phyloP scores from a whole-genome alignment of 1,140 invertebrate species.

The Parasteatoda tepidariorum region DNA sequence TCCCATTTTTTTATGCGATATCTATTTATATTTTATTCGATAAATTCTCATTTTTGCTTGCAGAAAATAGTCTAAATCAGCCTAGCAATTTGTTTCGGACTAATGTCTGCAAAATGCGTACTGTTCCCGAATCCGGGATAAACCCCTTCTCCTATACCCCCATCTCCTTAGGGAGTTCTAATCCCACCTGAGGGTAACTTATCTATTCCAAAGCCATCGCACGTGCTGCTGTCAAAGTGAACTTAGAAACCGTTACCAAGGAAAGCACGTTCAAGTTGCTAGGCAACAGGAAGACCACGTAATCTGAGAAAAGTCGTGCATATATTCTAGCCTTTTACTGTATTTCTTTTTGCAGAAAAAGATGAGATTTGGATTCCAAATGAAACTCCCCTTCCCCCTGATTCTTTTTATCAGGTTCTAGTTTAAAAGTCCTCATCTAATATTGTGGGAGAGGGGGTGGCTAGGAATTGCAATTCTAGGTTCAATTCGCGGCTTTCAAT shows the following conservation, averaged over 20 bases:
- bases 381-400: slow-evolving; percentile 19
- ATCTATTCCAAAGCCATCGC: slow-evolving; percentile 25
- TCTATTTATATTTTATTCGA: too few species aligned
- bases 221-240: slow-evolving; percentile 45
- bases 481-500: slow-evolving; percentile 46
- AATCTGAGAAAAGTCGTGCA: slow-evolving; percentile 50
- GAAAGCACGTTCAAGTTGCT: slow-evolving; percentile 48
- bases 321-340: slow-evolving; percentile 36
- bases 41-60: too few species aligned
- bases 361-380: slow-evolving; percentile 45
- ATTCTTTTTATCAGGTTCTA: slow-evolving; percentile 4
- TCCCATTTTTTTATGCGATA: too few species aligned
- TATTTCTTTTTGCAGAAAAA: slow-evolving; percentile 37
- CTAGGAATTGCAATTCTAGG: neutral
- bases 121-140: slow-evolving; percentile 14
- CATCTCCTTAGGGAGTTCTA: slow-evolving; percentile 1
- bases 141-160: neutral
- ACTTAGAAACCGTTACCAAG: slow-evolving; percentile 56
- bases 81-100: slow-evolving; percentile 31
- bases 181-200: slow-evolving; percentile 46
- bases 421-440: slow-evolving; percentile 6
- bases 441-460: neutral
- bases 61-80: too few species aligned
- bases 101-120: slow-evolving; percentile 41
- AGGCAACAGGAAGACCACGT: slow-evolving; percentile 42